phyloP scores from a whole-genome alignment of 2,888 invertebrate genomes.

The Cephus sareptanus region DNA sequence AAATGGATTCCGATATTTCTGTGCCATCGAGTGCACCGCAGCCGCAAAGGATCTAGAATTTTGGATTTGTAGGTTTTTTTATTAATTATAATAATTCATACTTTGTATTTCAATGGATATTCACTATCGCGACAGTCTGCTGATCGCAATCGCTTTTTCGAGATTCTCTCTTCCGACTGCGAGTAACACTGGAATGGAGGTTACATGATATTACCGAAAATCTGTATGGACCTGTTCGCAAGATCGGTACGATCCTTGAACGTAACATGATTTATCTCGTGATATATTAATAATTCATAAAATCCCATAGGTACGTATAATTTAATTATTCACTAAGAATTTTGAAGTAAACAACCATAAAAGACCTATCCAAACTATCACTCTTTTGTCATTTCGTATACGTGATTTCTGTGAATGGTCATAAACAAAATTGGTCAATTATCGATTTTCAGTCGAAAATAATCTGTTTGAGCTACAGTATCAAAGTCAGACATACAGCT shows the following conservation, averaged over 20 bases:
- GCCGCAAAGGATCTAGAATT: conserved; percentile 67
- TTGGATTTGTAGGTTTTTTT: neutral
- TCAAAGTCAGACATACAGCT: neutral
- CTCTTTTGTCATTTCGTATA: neutral
- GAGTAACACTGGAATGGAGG: conserved; percentile 29
- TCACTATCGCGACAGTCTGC: conserved; percentile 39
- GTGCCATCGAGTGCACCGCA: conserved; percentile 70
- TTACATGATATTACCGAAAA: conserved; percentile 13
- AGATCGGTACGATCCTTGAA: neutral
- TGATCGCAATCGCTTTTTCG: conserved; percentile 29
- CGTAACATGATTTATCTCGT: neutral
- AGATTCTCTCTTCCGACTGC: conserved; percentile 4
- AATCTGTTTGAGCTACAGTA: neutral
- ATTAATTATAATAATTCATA: neutral
- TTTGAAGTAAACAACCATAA: neutral
- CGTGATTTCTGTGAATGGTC: neutral
- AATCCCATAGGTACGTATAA: neutral
- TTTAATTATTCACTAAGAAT: neutral
- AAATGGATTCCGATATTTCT: conserved; percentile 70
- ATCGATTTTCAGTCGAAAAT: neutral
- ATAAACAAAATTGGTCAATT: neutral
- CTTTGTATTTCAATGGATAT: conserved; percentile 22
- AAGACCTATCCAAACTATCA: neutral
- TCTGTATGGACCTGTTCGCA: neutral
- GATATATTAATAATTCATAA: neutral